These are phyloP conservation scores for Phaetusa simplex DNA, from an alignment of 2,113 vertebrate genomes.

Conservation along the genomic window DNA sequence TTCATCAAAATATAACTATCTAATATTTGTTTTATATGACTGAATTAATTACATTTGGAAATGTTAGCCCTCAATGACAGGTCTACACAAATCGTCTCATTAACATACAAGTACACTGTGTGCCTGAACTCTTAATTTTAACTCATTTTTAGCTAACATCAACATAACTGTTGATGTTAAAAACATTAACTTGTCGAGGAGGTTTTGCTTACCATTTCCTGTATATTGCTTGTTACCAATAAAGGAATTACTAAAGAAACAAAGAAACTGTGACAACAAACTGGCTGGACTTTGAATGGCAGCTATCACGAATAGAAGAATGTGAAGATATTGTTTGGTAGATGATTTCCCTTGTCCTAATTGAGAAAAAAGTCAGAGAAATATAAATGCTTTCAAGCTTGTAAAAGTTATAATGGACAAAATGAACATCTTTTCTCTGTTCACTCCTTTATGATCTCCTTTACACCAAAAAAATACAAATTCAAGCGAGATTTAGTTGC, in stretches of 20 bases:
- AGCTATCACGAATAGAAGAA: not conserved
- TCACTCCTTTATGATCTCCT: not conserved
- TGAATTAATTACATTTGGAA: slow-evolving; percentile 71
- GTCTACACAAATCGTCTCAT: slow-evolving; percentile 54
- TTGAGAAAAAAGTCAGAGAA: not conserved
- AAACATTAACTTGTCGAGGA: not conserved
- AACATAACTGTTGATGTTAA: not conserved
- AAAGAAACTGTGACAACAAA: not conserved
- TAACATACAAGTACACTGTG: slow-evolving; percentile 56
- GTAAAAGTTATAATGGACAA: not conserved
- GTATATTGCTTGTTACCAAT: not conserved
- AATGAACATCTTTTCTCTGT: not conserved
- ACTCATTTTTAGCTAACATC: not conserved
- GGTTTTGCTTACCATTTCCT: not conserved
- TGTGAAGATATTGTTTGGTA: not conserved
- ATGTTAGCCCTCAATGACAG: slow-evolving; percentile 65
- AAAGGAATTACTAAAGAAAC: not conserved
- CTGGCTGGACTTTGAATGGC: not conserved
- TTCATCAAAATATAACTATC: slow-evolving; percentile 67
- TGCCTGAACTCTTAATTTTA: slow-evolving; percentile 42
- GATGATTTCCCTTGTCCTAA: not conserved
- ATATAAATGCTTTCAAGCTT: not conserved
- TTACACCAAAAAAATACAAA: not conserved
- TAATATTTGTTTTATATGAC: slow-evolving; percentile 72
- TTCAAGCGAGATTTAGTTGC: not conserved